Evolutionary conservation across 2,888 invertebrate species (phyloP).

Genomic region (Clistopyga incitator): DNA sequence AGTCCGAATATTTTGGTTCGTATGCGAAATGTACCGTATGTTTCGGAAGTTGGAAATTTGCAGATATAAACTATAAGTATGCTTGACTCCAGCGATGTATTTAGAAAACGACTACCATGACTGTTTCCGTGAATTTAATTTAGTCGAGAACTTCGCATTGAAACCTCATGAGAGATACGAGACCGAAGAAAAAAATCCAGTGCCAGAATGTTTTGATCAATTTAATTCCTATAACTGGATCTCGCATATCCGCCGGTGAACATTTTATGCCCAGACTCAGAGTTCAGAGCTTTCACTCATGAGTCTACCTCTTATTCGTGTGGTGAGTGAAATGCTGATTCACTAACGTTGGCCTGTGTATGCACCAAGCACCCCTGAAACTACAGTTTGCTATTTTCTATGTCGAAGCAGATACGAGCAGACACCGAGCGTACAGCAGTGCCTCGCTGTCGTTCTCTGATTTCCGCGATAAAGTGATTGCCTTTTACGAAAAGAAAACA

Average conservation of each 20-base stretch:
- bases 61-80: no score
- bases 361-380: conserved; percentile 9
- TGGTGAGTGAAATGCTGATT: conserved; percentile 46
- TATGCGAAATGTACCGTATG: no score
- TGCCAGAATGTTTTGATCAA: conserved; percentile 17
- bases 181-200: not conserved
- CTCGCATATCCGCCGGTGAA: not conserved
- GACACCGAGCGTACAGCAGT: not conserved
- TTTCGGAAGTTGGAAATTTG: no score
- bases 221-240: conserved; percentile 1
- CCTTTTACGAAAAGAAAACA: conserved; percentile 56
- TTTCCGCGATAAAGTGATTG: conserved; percentile 66
- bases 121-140: not conserved
- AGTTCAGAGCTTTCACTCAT: conserved; percentile 4
- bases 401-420: conserved; percentile 22
- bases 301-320: conserved; percentile 17
- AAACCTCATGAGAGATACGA: not conserved
- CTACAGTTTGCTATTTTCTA: not conserved
- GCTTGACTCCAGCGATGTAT: not conserved
- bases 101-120: not conserved
- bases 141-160: not conserved
- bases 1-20: no score
- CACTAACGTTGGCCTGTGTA: not conserved
- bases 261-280: not conserved
- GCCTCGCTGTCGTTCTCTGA: conserved; percentile 48